phyloP scores from a whole-genome alignment of 2,113 vertebrate species.

The Pterocles burchelli region DNA sequence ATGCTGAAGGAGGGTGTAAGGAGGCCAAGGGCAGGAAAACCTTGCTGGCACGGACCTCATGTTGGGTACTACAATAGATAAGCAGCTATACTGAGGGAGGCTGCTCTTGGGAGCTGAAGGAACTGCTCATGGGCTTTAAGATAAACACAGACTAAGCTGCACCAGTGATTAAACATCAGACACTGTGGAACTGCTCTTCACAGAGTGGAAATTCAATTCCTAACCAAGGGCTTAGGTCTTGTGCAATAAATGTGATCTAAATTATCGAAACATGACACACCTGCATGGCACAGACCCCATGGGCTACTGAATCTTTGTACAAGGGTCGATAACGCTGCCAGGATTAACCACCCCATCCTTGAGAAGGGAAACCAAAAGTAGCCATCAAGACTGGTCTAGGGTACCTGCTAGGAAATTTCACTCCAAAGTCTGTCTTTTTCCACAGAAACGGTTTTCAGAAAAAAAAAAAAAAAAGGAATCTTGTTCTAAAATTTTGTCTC shows the following conservation, averaged over 20 bases:
- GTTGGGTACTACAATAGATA: neutral
- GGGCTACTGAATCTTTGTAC: neutral
- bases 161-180: neutral
- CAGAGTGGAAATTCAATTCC: neutral
- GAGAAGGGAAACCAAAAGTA: neutral
- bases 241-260: neutral
- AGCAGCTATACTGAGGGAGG: neutral
- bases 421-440: neutral
- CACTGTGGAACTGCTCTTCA: neutral
- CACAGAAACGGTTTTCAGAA: neutral
- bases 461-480: accelerated
- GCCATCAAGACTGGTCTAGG: accelerated
- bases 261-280: neutral
- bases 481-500: neutral
- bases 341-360: neutral
- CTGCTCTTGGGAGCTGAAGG: neutral
- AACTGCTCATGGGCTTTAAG: neutral
- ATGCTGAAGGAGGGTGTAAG: neutral
- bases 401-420: neutral
- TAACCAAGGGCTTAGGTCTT: neutral
- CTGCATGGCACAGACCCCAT: neutral
- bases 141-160: neutral
- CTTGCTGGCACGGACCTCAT: accelerated
- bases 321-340: neutral
- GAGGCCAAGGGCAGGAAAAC: neutral